Base-by-base conservation (phyloP, 2,113 vertebrate species). In the Orcinus orca region DNA sequence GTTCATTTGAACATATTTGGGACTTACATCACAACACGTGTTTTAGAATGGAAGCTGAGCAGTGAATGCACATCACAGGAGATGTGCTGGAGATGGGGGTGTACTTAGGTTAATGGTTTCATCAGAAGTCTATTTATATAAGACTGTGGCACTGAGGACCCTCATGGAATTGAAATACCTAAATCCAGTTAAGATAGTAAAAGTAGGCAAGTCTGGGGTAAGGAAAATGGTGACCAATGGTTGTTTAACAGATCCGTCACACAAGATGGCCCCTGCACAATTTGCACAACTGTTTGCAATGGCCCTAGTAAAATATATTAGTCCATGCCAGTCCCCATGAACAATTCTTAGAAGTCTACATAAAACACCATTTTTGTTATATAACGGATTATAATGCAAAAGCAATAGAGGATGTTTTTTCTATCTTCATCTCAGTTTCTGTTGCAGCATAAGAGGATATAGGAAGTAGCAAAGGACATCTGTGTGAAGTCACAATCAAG, bases 31-130 rank as follows among this genome's bases (percentile, higher is more conserved):
- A 33, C 1, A 63, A 31, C 33, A 73, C 0, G 18, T 29, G 13
- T 88, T 87, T 83, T 88, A 68, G n/a, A 83, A 23, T 17, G 1
- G 62, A 73, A 38, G 7, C 18, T 33, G 5, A 81, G 13, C 21
- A 77, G 7, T 60, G 20, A 82, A 76, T 10, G 29, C 8, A 74
- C 6, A 50, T 41, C 41, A 84, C 2, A 62, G 18, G 9, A 50
- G 5, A 65, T 25, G 4, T 13, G 11, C 11, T 70, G 5, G 14
- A 3, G 5, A 6, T n/a, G 3, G 1, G 0, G 8, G 4, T 53
- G 9, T 62, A 8, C 62, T 90, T 31, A 4, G 44, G 29, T 8
- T 44, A 55, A 70, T 36, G 29, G 1, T 50, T 55, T 90, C 47
- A 68, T 31, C 20, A 36, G 15, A 83, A 73, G 1, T 79, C 3